Base-by-base conservation (phyloP, 2,888 invertebrate species). In the Toxonevra muliebris region DNA sequence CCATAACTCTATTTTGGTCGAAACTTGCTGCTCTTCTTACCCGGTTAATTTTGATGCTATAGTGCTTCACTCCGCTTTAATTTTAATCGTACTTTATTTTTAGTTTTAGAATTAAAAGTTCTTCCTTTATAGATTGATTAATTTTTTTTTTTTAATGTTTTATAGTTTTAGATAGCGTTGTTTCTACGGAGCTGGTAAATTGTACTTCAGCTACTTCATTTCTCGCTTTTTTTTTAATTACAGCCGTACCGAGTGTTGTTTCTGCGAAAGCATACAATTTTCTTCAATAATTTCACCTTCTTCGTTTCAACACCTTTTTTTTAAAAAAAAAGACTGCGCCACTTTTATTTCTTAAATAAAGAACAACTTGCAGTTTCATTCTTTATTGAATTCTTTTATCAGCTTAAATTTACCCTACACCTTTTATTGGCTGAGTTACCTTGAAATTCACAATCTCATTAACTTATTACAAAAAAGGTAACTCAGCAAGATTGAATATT, bases 301-400 rank as follows among this genome's bases (percentile, higher is more conserved):
- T 48, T 48, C 48, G 48, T 48, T 48, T 48, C 48, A 48, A 48
- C 48, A 48, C n/a, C n/a, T n/a, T n/a, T n/a, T n/a, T n/a, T n/a
- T n/a, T n/a, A n/a, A n/a, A n/a, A n/a, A n/a, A n/a, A n/a, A n/a
- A n/a, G n/a, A n/a, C 48, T 48, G 48, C 48, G 48, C 48, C 48
- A 48, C 30, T 30, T 30, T 30, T 4, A 30, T 30, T n/a, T n/a
- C n/a, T n/a, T n/a, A n/a, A n/a, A n/a, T n/a, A n/a, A n/a, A n/a
- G 8, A 48, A 12, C 13, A 48, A 12, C 15, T n/a, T n/a, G n/a
- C n/a, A n/a, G n/a, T n/a, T n/a, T n/a, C 15, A 8, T 15, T 48
- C 15, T 48, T 48, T 3, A 3, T 48, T n/a, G 12, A 48, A 3
- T 48, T 15, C 12, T 8, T 48, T 48, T 48, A 48, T 48, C 48